phyloP scores from a whole-genome alignment of 2,888 invertebrate species.

The Nudaria mundana region DNA sequence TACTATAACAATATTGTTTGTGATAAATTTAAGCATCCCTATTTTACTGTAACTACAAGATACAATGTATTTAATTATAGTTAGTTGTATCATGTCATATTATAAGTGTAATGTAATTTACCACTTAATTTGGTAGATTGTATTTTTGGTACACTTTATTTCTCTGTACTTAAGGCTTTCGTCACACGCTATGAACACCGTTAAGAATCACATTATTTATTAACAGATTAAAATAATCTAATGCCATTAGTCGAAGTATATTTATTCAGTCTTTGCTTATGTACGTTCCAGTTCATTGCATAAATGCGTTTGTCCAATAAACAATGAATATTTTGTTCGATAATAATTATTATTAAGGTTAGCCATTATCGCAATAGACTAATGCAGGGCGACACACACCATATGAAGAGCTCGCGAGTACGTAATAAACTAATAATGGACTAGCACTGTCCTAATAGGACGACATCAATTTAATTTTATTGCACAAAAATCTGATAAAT shows the following conservation, averaged over 20 bases:
- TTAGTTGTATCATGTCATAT: constrained; percentile 1
- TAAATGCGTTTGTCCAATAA: constrained; percentile 50
- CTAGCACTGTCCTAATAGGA: constrained; percentile 50
- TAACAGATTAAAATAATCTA: constrained; percentile 54
- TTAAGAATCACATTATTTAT: constrained; percentile 34
- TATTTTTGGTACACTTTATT: no score
- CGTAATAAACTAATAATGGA: constrained; percentile 48
- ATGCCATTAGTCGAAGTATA: constrained; percentile 67
- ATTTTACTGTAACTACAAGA: constrained; percentile 6
- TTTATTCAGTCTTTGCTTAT: constrained; percentile 74
- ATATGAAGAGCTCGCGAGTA: constrained; percentile 39
- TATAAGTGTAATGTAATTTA: constrained; percentile 9
- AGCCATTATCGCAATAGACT: constrained; percentile 28
- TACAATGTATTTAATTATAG: constrained; percentile 8
- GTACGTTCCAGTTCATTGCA: constrained; percentile 64
- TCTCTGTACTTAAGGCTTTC: constrained; percentile 22
- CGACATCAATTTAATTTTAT: constrained; percentile 50
- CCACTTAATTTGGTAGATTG: constrained; percentile 8
- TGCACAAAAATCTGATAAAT: constrained; percentile 58
- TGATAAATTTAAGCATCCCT: background rate
- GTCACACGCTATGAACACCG: constrained; percentile 28
- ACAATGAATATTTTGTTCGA: constrained; percentile 51
- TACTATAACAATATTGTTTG: background rate
- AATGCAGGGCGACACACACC: constrained; percentile 46
- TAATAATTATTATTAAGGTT: constrained; percentile 24